Evolutionary conservation across 2,888 invertebrate genomes (phyloP).

Genomic region (Orthosia cruda): DNA sequence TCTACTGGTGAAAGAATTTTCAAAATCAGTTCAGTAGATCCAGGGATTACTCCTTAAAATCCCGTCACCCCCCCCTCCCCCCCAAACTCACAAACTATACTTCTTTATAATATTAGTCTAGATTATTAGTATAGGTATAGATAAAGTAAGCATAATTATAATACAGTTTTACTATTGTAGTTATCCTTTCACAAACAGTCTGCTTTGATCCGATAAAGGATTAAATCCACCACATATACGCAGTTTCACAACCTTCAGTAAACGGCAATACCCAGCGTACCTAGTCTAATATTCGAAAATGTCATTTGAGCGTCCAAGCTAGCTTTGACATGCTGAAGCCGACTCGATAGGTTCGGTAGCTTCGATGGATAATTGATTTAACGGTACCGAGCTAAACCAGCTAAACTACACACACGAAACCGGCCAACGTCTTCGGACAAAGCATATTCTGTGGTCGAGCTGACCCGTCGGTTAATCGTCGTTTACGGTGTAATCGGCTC

Average conservation of each 20-base stretch:
- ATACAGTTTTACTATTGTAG: neutral
- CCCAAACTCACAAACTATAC: too few relatives aligned
- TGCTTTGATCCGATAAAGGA: neutral
- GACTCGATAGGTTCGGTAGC: slow-evolving; percentile 48
- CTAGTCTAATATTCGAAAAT: slow-evolving; percentile 41
- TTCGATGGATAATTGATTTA: slow-evolving; percentile 63
- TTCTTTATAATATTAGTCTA: too few relatives aligned
- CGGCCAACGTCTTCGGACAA: slow-evolving; percentile 48
- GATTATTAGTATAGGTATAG: too few relatives aligned
- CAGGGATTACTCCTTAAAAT: too few relatives aligned
- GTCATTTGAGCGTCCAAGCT: slow-evolving; percentile 29
- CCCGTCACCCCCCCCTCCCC: too few relatives aligned
- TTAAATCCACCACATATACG: neutral
- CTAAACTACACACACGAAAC: slow-evolving; percentile 50
- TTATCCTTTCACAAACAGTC: neutral
- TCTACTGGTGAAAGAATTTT: too few relatives aligned
- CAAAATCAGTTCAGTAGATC: too few relatives aligned
- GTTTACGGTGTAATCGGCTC: slow-evolving; percentile 47
- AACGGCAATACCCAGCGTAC: slow-evolving; percentile 11
- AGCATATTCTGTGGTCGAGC: slow-evolving; percentile 51
- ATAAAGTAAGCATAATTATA: too few relatives aligned
- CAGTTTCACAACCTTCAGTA: slow-evolving; percentile 5
- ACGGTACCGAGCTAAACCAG: slow-evolving; percentile 54
- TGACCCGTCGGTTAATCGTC: slow-evolving; percentile 50
- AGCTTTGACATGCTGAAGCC: slow-evolving; percentile 48